Conservation (phyloP, 92 coral and sea anemone species). For the Blastomussa wellsi region DNA sequence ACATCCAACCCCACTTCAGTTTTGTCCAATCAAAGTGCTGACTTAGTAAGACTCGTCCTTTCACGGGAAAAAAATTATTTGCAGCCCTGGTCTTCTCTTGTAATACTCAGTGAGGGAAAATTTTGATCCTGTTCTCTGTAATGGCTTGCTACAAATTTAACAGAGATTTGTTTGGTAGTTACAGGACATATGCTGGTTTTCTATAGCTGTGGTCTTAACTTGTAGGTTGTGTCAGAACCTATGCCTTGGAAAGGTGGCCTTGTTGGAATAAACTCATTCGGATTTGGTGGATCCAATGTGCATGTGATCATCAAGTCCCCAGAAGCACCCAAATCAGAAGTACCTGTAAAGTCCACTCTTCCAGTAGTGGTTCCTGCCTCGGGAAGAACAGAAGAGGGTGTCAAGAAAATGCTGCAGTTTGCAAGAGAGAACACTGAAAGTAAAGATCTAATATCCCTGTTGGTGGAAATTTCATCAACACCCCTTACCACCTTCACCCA, state of each 20-base stretch:
- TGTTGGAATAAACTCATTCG: conserved; percentile 83
- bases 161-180: no score
- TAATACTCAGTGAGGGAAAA: no score
- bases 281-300: conserved; percentile 91
- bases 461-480: conserved; percentile 65
- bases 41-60: no score
- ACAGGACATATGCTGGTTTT: neutral
- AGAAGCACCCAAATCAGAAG: conserved; percentile 12
- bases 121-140: no score
- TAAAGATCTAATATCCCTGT: conserved; percentile 53
- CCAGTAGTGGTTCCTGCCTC: conserved; percentile 70
- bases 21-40: no score
- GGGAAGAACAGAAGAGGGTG: conserved; percentile 79
- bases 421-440: conserved; percentile 46
- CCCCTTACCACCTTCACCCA: conserved; percentile 66
- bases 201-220: neutral
- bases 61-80: no score
- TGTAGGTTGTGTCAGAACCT: conserved; percentile 75
- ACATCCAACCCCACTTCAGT: no score
- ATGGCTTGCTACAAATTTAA: no score
- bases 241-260: conserved; percentile 83
- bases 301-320: conserved; percentile 79
- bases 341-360: conserved; percentile 11
- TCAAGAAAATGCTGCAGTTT: conserved; percentile 53
- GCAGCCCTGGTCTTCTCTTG: no score